phyloP scores from a whole-genome alignment of 2,888 invertebrate genomes.

The Dolichomitus sp. region DNA sequence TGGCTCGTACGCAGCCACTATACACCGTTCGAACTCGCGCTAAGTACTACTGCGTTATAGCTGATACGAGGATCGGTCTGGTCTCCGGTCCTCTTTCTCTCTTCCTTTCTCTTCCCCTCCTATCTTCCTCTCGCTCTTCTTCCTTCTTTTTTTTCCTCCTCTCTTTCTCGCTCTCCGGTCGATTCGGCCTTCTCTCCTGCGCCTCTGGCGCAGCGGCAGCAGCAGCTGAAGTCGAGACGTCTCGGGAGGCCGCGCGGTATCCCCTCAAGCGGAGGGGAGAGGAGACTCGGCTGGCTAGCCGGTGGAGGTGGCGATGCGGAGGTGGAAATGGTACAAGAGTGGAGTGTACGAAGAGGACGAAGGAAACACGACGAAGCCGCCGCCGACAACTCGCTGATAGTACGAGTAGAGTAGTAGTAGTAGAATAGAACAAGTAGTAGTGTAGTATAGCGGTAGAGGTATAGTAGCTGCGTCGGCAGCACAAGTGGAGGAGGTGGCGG shows the following conservation, averaged over 20 bases:
- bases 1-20: conserved; percentile 60
- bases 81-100: conserved; percentile 12
- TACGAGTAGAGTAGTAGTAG: neutral
- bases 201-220: conserved; percentile 59
- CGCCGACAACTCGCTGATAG: conserved; percentile 9
- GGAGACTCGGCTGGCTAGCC: conserved; percentile 54
- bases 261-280: conserved; percentile 29
- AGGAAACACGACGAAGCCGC: conserved; percentile 29
- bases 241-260: conserved; percentile 53
- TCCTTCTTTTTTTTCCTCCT: conserved; percentile 2
- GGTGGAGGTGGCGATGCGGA: conserved; percentile 59
- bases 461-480: conserved; percentile 12
- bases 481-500: conserved; percentile 54
- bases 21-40: conserved; percentile 59
- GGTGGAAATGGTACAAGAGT: conserved; percentile 57
- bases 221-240: conserved; percentile 67
- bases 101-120: neutral
- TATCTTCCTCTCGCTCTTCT: conserved; percentile 21
- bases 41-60: conserved; percentile 44
- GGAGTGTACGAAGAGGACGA: conserved; percentile 41
- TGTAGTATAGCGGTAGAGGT: neutral
- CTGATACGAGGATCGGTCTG: conserved; percentile 43
- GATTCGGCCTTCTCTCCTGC: conserved; percentile 60
- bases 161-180: conserved; percentile 54
- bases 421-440: neutral